phyloP scores from a whole-genome alignment of 2,797 vertebrate genomes.

The Enteromius afrohamiltoni region DNA sequence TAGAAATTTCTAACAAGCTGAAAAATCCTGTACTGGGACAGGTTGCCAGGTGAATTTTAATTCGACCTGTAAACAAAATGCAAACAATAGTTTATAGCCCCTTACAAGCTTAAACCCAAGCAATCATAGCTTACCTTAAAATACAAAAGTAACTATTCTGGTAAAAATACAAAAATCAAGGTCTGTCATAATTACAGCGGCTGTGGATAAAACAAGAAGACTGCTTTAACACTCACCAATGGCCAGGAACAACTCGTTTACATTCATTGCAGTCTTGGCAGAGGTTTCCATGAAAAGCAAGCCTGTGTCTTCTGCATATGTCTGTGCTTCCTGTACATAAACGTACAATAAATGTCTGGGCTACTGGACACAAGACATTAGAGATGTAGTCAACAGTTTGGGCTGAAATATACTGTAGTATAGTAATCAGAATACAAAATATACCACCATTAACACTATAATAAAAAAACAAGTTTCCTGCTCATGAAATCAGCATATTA shows the following conservation, averaged over 20 bases:
- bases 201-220: neutral
- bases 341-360: neutral
- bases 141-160: neutral
- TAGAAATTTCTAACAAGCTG: neutral
- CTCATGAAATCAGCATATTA: neutral
- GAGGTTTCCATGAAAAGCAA: slow-evolving; percentile 89
- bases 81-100: neutral
- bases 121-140: neutral
- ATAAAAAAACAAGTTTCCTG: neutral
- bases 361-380: slow-evolving; percentile 8
- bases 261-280: slow-evolving; percentile 88
- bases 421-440: neutral
- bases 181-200: neutral
- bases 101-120: neutral
- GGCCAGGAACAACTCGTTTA: slow-evolving; percentile 86
- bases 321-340: slow-evolving; percentile 80
- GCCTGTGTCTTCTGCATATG: slow-evolving; percentile 84
- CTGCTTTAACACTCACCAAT: slow-evolving; percentile 76
- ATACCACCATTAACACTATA: neutral
- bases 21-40: neutral
- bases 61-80: neutral
- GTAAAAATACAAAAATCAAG: neutral
- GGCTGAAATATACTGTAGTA: neutral
- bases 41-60: neutral
- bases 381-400: neutral